These are phyloP conservation scores for Lethrus apterus DNA, from an alignment of 1,140 invertebrate genomes.

Conservation along the genomic window DNA sequence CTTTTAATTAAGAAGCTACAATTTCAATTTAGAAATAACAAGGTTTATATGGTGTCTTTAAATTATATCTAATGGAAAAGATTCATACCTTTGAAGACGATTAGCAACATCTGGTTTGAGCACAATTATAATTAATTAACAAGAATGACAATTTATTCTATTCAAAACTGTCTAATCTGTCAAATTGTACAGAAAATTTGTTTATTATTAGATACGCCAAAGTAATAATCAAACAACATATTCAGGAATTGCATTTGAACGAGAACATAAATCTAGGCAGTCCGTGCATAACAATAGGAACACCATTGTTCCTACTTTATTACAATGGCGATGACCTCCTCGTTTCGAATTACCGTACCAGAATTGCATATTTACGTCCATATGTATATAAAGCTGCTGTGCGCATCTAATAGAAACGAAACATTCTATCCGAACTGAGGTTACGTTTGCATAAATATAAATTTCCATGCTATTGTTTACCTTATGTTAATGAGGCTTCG, in stretches of 20 bases:
- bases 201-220: constrained; percentile 13
- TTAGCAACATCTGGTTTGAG: too few species aligned
- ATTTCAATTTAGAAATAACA: too few species aligned
- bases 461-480: not conserved
- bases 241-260: constrained; percentile 10
- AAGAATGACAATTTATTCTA: constrained; percentile 12
- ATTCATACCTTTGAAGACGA: too few species aligned
- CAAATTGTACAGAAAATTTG: constrained; percentile 7
- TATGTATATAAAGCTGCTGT: too few species aligned
- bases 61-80: too few species aligned
- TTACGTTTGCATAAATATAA: not conserved
- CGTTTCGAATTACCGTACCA: not conserved
- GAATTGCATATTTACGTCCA: constrained; percentile 1
- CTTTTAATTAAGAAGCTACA: too few species aligned
- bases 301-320: constrained; percentile 11
- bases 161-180: constrained; percentile 11
- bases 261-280: constrained; percentile 2
- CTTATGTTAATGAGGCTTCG: constrained; percentile 15
- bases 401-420: too few species aligned
- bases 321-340: constrained; percentile 12
- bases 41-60: too few species aligned
- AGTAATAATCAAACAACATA: too few species aligned
- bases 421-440: not conserved
- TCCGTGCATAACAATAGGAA: constrained; percentile 9
- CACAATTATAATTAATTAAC: too few species aligned